Evolutionary conservation across 2,113 vertebrate species (phyloP), one percentile per base, ranked within the genome.

Genomic region (Hiodon tergisus): DNA sequence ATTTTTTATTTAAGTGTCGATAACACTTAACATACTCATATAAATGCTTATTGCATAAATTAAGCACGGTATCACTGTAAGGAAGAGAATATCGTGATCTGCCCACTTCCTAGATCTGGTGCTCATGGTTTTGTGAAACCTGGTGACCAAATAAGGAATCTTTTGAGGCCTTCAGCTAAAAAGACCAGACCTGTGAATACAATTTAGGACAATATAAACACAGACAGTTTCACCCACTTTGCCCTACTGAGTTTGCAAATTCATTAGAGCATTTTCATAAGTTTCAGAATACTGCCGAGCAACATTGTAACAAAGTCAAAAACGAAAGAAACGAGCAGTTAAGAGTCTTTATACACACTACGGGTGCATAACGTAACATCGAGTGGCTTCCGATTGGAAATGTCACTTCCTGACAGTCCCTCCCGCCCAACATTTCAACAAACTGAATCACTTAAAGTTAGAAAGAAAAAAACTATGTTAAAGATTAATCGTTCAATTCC

Each of bases 81-180:
- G 75, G 78, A 79, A 77, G 78, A 77, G 71, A 70, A 31, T 68
- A 10, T 46, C 3, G 14, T 4, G 53, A 1, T 31, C 50, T n/a
- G 48, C 6, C 11, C 60, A 79, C 78, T 79, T 79, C 78, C 78
- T 79, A 16, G 11, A 76, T 67, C 51, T 47, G 48, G 54, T 47
- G 50, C 16, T 51, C 31, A 63, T 14, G 31, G 31, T 69, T 79
- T 74, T 52, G 71, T 57, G 58, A 72, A 72, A 53, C 60, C 16
- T 7, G 13, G 71, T 77, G 78, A 63, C 78, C 78, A 79, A 79
- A 79, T 77, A 79, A 79, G 78, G 78, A 70, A 68, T 75, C 14
- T 13, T 46, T 72, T 54, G 55, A 46, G 57, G 68, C 48, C 6
- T 48, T 69, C 16, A 46, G 3, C 61, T 8, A 16, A n/a, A 46